A percentile compares a stretch with the other conserved stretches of the same genome.
These are phyloP conservation scores for Ceratina japonica DNA, from an alignment of 1,140 invertebrate genomes.

Conservation along the genomic window DNA sequence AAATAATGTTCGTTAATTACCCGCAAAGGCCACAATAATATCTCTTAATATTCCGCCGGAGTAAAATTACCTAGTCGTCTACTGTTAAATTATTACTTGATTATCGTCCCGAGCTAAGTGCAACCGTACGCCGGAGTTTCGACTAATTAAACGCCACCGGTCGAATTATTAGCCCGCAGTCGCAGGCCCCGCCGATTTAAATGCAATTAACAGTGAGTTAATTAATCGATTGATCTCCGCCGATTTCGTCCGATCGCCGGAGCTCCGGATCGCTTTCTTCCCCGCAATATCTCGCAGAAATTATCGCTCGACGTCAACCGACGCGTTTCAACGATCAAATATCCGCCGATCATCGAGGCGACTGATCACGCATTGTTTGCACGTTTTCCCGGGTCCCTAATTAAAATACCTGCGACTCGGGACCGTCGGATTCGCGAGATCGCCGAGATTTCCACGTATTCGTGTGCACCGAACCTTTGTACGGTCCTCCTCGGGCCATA, in stretches of 20 bases:
- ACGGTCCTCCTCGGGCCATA: too few species aligned
- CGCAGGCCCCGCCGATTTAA: neutral
- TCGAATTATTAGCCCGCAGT: neutral
- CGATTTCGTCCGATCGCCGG: neutral
- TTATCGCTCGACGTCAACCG: slow-evolving; percentile 11
- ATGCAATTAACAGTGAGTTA: slow-evolving; percentile 14
- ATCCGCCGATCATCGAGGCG: slow-evolving; percentile 17
- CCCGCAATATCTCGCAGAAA: neutral
- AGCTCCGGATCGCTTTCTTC: neutral
- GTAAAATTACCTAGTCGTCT: neutral
- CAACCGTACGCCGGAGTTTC: neutral
- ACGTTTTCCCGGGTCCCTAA: neutral
- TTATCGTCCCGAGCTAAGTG: neutral
- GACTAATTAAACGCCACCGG: neutral
- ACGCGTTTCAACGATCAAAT: slow-evolving; percentile 17
- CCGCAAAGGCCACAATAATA: neutral
- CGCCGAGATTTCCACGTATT: neutral
- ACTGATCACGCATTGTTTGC: slow-evolving; percentile 33
- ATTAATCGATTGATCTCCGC: slow-evolving; percentile 24
- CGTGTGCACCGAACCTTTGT: too few species aligned
- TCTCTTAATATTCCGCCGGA: neutral
- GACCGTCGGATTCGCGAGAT: neutral
- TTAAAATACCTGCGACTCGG: too few species aligned
- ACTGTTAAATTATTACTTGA: slow-evolving; percentile 20
- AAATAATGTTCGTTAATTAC: neutral